Base-by-base conservation (phyloP, 1,140 invertebrate species). In the Drosophila asahinai region DNA sequence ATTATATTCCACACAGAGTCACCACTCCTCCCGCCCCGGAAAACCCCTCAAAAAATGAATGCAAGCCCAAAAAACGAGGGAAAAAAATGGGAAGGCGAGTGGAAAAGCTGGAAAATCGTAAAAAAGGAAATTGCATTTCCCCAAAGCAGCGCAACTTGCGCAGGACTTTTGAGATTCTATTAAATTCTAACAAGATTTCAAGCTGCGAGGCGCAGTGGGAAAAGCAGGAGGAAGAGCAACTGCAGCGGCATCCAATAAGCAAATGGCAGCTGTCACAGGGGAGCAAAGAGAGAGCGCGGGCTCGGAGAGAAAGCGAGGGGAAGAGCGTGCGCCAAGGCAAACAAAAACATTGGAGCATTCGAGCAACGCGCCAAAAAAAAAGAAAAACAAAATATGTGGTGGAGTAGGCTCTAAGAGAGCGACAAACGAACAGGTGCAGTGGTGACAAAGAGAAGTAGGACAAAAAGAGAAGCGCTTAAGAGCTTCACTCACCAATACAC, bases 161-260 rank as follows among this genome's bases (percentile, higher is more conserved):
- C 86, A 90, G 81, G 86, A 89, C 86, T 89, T 89, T 77, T 84
- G 86, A 79, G 79, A 89, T 86, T 89, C 86, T 90, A 89, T 86
- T 89, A 89, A 89, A 90, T 89, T 89, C 86, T 89, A 89, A 89
- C 86, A 89, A 89, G 86, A 90, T 91, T 89, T 89, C 84, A 81
- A 79, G 84, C 84, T 89, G 86, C 68, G 86, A 63, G 51, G 33
- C 17, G 25, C 52, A 55, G 33, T 38, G 52, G 52, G 33, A 55
- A 55, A 27, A 15, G 8, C 42, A 27, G 8, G 36, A 43, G 17
- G 38, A 47, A 54, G 48, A 54, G 59, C 40, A 60, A 81, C 54
- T 79, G 77, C 65, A 84, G 60, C 77, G 65, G 49, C 63, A 61
- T 81, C 83, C 83, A 87, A 83, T 87, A 87, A 87, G 83, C 84